These are phyloP conservation scores for Propithecus coquereli DNA, from an alignment of 2,113 vertebrate species.

Conservation along the genomic window DNA sequence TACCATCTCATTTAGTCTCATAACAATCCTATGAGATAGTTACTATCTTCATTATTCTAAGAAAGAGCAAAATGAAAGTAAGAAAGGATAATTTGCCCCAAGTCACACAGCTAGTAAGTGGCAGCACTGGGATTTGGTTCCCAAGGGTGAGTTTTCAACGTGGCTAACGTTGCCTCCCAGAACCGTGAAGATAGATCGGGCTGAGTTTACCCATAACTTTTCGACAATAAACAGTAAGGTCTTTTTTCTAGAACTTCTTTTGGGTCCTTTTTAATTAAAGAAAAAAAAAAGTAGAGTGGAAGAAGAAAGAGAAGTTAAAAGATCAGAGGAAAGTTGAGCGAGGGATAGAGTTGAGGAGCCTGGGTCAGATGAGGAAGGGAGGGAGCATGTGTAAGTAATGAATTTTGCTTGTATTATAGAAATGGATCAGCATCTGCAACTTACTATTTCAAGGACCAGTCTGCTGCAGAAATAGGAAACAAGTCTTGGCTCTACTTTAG, in stretches of 20 bases:
- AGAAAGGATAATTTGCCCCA: background rate
- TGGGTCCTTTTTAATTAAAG: background rate
- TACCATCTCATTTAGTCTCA: background rate
- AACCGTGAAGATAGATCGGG: background rate
- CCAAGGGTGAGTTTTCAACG: background rate
- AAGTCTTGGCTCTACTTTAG: slow-evolving; percentile 92
- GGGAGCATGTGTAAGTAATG: accelerated
- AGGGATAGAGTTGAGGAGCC: background rate
- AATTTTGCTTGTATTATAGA: slow-evolving; percentile 77
- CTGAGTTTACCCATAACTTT: background rate
- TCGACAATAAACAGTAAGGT: background rate
- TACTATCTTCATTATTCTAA: background rate
- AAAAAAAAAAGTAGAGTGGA: background rate
- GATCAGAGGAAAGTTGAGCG: background rate
- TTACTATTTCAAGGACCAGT: slow-evolving; percentile 80
- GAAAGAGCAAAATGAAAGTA: background rate
- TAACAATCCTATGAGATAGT: background rate
- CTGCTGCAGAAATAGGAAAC: slow-evolving; percentile 56
- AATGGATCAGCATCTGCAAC: slow-evolving; percentile 94
- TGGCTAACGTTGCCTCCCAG: background rate
- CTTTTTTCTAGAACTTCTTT: background rate
- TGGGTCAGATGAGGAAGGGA: background rate
- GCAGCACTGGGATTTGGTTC: background rate
- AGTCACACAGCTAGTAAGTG: background rate
- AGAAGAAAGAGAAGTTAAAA: background rate